phyloP scores from a whole-genome alignment of 2,113 vertebrate species.

The Amia ocellicauda region DNA sequence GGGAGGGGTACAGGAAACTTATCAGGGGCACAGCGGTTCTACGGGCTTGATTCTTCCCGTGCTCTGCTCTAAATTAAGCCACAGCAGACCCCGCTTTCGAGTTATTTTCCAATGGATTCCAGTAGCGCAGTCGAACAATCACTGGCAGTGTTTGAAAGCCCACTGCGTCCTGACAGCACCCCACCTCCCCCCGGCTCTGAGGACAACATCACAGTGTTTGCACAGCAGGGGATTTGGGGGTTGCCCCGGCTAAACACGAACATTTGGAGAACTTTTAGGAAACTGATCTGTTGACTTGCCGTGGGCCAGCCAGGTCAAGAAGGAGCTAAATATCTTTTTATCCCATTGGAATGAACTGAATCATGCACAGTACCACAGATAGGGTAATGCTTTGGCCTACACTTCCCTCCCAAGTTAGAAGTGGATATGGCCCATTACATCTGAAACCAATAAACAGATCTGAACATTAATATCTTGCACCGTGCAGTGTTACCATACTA shows the following conservation, averaged over 20 bases:
- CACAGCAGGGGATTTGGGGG: background rate
- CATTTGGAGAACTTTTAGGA: background rate
- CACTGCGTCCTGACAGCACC: background rate
- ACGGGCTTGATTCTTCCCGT: background rate
- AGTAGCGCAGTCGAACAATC: slow-evolving; percentile 1
- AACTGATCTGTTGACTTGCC: background rate
- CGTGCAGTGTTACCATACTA: too few relatives aligned
- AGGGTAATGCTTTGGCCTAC: too few relatives aligned
- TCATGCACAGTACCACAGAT: too few relatives aligned
- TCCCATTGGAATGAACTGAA: too few relatives aligned
- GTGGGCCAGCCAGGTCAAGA: background rate
- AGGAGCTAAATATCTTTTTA: background rate
- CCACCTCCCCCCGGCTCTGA: background rate
- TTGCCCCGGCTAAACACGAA: background rate
- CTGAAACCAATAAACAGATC: too few relatives aligned
- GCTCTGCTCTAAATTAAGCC: slow-evolving; percentile 1
- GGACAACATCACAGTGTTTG: slow-evolving; percentile 6
- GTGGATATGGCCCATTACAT: too few relatives aligned
- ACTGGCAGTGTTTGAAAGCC: background rate
- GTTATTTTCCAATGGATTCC: slow-evolving; percentile 2
- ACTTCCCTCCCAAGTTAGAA: too few relatives aligned
- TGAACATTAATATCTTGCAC: too few relatives aligned
- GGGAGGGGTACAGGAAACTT: background rate
- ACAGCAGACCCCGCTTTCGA: background rate
- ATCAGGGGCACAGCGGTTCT: background rate